Evolutionary conservation across 2,797 vertebrate genomes (phyloP), one percentile per base, ranked within the genome.

Genomic region (Synanceia verrucosa): DNA sequence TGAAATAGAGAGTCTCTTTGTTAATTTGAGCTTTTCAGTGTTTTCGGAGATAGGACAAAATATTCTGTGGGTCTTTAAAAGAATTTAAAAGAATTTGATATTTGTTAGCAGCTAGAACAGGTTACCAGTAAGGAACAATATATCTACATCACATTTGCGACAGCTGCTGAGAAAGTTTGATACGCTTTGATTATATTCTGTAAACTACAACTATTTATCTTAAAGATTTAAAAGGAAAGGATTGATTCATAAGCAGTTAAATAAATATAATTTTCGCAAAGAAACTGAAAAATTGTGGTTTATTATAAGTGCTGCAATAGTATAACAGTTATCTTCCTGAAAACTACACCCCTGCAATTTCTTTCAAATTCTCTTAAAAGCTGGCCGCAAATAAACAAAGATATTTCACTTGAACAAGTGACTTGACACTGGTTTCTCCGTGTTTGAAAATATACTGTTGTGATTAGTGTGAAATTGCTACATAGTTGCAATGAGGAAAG

Each of bases 401-500:
- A 68, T n/a, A 57, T 71, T 62, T 29, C 12, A 66, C 2, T 3
- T 10, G 12, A 61, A 57, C 69, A 78, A 76, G 52, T 65, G 52
- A 63, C 62, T 78, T 24, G 10, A 2, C 28, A 61, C 13, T 37
- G 33, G 64, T 51, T 46, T 43, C 36, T 19, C 29, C 24, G 11
- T 41, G 41, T 69, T 74, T 77, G 46, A 70, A 76, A 65, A 67
- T 61, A 44, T 43, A 47, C 18, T 46, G 47, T 76, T 75, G 55
- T 78, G 52, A 81, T 86, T 67, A 50, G 51, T 65, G 48, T 73
- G 36, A 87, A 89, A 82, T 83, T 87, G 44, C 64, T 28, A 51
- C 65, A 55, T 62, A 34, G 62, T 65, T 86, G 72, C 79, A 92
- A 86, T 91, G 85, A 87, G 63, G 59, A 70, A 79, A 84, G 76